phyloP scores from a whole-genome alignment of 2,888 invertebrate genomes.

The Sabatieria punctata region DNA sequence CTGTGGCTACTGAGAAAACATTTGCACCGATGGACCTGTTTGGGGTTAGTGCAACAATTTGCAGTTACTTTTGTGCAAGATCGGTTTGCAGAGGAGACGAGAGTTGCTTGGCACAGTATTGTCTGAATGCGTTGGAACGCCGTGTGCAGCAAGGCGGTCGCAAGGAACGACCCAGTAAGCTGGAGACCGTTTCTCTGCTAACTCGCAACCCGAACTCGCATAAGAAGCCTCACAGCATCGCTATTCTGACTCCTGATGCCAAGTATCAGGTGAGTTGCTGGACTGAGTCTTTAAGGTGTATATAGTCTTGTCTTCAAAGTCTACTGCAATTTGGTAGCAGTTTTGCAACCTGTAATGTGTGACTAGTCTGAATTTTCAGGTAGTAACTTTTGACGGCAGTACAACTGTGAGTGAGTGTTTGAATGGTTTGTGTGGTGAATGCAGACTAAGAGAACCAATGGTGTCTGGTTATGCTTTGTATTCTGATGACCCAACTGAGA shows the following conservation, averaged over 20 bases:
- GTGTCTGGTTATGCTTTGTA: slow-evolving; percentile 78
- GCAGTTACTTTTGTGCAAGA: not conserved
- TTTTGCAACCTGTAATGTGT: too few species aligned
- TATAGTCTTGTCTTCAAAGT: not conserved
- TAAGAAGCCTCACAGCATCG: slow-evolving; percentile 87
- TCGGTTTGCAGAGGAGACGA: not conserved
- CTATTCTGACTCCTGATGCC: slow-evolving; percentile 83
- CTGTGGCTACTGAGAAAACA: slow-evolving; percentile 89
- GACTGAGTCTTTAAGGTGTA: not conserved
- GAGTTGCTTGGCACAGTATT: slow-evolving; percentile 15
- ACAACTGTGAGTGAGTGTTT: slow-evolving; percentile 86
- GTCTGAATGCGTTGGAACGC: slow-evolving; percentile 16
- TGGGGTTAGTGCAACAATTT: not conserved
- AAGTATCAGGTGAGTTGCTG: slow-evolving; percentile 57
- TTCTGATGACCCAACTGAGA: slow-evolving; percentile 85
- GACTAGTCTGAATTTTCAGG: slow-evolving; percentile 46
- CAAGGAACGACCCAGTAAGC: slow-evolving; percentile 73
- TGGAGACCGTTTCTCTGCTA: slow-evolving; percentile 81
- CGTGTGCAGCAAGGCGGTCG: slow-evolving; percentile 60
- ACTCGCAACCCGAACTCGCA: slow-evolving; percentile 94
- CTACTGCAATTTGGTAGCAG: too few species aligned
- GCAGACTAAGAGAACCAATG: slow-evolving; percentile 63
- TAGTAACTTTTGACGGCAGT: slow-evolving; percentile 89
- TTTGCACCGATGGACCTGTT: slow-evolving; percentile 41
- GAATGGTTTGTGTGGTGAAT: slow-evolving; percentile 63